Base-by-base conservation (phyloP, 2,888 invertebrate genomes). In the Brenthis ino region DNA sequence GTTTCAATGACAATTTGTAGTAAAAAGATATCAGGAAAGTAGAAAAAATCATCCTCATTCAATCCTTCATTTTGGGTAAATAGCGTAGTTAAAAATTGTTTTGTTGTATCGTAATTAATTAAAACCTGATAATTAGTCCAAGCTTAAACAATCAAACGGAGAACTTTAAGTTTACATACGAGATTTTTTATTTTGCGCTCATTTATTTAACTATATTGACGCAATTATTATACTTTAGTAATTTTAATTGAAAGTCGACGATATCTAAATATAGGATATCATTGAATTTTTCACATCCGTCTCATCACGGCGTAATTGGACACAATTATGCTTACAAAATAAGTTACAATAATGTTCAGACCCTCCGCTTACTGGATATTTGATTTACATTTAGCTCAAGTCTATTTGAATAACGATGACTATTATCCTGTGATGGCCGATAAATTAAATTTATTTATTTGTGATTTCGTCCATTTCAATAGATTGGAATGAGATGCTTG, bases 161-260 rank as follows among this genome's bases (percentile, higher is more conserved):
- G 37, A 43, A 43, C 37, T 43, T 43, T 11, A 43, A 43, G 2
- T 43, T 43, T 37, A 3, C 8, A n/a, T 3, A 37, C 11, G 20
- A 54, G 11, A 4, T 11, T 43, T 13, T 1, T 43, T 57, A n/a
- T 13, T 20, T 43, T 13, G 43, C 20, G 0, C 6, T 24, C 43
- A 20, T 24, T 28, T n/a, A 48, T 14, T 14, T 14, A 48, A 57
- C 4, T 47, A 48, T 58, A 61, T 61, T 68, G 68, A 33, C 55
- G 57, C 63, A 65, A 64, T 65, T 65, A 71, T 51, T 16, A 16
- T 43, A 53, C 20, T 20, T 20, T 20, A 48, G 67, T 72, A 56
- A 72, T 72, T 70, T 68, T 48, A 51, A 51, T 53, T 65, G 43
- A 33, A 64, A 48, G 28, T 51, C 57, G 54, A 50, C 60, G 57